Base-by-base conservation (phyloP, 2,888 invertebrate species). In the Xanthia togata region DNA sequence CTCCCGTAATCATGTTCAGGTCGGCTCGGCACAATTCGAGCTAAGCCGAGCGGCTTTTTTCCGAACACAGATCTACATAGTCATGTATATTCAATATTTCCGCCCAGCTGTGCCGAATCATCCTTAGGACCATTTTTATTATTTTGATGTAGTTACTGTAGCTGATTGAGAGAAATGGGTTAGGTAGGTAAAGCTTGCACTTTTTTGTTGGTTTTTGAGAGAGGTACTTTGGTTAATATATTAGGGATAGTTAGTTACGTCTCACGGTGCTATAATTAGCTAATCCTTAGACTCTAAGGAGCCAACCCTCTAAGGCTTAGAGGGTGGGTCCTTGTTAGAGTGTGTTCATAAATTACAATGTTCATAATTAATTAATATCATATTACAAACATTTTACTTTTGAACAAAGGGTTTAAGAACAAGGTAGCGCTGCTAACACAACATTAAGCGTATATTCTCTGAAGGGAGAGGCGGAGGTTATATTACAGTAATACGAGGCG, bases 311-410 rank as follows among this genome's bases (percentile, higher is more conserved):
- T 38, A 38, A 38, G 38, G 38, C 38, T 38, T 38, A 41, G 38
- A 63, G 55, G 55, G 38, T 71, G 11, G 14, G 31, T 3, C 38
- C 71, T 35, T 38, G 6, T 31, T 31, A 47, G 11, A 47, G 31
- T 31, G 55, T 55, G 31, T 14, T 62, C 5, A 63, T 44, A 26
- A 69, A n/a, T n/a, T n/a, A n/a, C n/a, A n/a, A n/a, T n/a, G n/a
- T n/a, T n/a, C 5, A 63, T 44, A 26, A 69, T 53, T 26, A 55
- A 62, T 79, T 62, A 78, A 44, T 79, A 77, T 62, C 44, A 9
- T 44, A 14, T 38, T 70, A 38, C 44, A 26, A 44, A 53, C 2
- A 35, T 50, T 57, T 76, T 50, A 44, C 35, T 44, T 26, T 35
- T 2, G 20, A 53, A 26, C 5, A 31, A 50, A 53, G 14, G 17